Evolutionary conservation across 2,113 vertebrate species (phyloP), one percentile per base, ranked within the genome.

Genomic region (Arizona elegans): DNA sequence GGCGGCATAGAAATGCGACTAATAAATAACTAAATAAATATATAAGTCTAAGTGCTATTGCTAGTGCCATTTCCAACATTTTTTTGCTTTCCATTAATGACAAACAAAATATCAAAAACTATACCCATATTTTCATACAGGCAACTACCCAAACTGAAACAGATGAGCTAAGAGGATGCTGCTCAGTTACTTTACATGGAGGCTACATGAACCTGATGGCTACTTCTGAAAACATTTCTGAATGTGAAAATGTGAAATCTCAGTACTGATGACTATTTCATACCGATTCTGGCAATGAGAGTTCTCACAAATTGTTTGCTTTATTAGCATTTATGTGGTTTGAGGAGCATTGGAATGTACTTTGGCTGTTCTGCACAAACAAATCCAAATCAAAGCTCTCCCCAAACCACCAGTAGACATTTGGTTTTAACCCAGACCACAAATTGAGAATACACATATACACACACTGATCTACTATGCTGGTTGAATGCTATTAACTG

Each of bases 321-420:
- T 86, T 3, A 47, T 81, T 96, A 54, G 29, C 26, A 89, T 12
- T 62, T 19, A 75, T 0, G 50, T 52, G 91, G 58, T 94, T 95
- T 96, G 95, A 89, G 47, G 94, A 13, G 86, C 0, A 0, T 92
- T 62, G 24, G 5, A 9, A 56, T 94, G 95, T 94, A 91, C 15
- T 95, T 95, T 96, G 12, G 8, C 62, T 96, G 81, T 93, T 81
- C 5, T 86, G 85, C 90, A 94, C 53, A 86, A 90, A 95, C 91
- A 91, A 95, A 95, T 89, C 92, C 92, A 53, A 89, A 86, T 65
- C 85, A 89, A 88, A 26, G 4, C 3, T 4, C 52, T 89, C 54
- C 5, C 90, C 52, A 65, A 81, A 54, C 88, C 93, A 9, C 88
- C 92, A 38, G 90, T 88, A 26, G 54, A 93, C 0, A 0, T 92